Conservation (phyloP, 2,888 invertebrate genomes). For the Tipula helvola region DNA sequence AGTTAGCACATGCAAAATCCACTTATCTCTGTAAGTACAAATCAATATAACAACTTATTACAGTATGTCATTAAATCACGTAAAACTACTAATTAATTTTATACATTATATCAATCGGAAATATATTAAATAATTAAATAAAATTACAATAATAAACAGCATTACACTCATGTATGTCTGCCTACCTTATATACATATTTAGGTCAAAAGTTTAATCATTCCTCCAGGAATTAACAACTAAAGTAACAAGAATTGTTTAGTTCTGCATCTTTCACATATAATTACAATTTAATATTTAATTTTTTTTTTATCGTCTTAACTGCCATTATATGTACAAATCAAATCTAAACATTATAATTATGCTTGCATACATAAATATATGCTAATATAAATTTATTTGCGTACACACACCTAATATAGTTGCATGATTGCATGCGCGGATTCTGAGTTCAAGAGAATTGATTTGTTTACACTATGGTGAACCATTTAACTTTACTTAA, state of each 20-base stretch:
- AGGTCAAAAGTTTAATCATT: neutral
- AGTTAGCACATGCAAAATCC: neutral
- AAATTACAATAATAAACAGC: neutral
- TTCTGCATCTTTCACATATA: neutral
- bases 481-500: no score
- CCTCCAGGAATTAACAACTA: neutral
- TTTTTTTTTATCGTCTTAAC: neutral
- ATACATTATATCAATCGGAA: neutral
- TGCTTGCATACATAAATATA: neutral
- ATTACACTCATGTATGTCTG: neutral
- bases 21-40: neutral
- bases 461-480: neutral
- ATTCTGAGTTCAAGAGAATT: neutral
- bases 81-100: neutral
- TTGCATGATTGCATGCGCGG: neutral
- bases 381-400: neutral
- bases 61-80: neutral
- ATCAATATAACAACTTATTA: neutral
- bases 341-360: neutral
- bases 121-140: neutral
- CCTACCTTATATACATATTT: neutral
- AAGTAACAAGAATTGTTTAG: neutral
- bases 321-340: neutral
- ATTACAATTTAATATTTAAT: neutral
- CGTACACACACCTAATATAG: neutral